Evolutionary conservation across 2,797 vertebrate genomes (phyloP).

Genomic region (Darevskia mixta): DNA sequence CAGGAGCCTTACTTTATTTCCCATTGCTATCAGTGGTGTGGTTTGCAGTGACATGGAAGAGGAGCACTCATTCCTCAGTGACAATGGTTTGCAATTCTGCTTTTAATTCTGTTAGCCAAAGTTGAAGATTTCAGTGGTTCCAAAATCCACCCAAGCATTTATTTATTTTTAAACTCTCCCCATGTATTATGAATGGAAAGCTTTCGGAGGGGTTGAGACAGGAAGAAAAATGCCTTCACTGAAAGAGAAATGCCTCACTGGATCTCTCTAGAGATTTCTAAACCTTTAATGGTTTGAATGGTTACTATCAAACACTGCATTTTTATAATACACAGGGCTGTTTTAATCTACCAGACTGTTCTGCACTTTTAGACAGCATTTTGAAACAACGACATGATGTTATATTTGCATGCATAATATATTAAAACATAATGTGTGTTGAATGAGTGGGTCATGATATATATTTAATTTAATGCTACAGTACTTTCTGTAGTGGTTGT

Average conservation of each 20-base stretch:
- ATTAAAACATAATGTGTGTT: constrained; percentile 56
- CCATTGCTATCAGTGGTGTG: no score
- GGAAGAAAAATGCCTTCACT: background rate
- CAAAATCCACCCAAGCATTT: background rate
- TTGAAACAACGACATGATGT: constrained; percentile 21
- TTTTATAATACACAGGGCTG: constrained; percentile 34
- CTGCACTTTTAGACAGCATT: constrained; percentile 45
- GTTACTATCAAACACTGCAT: constrained; percentile 25
- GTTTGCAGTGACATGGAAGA: no score
- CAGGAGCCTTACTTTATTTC: no score
- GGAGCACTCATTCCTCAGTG: background rate
- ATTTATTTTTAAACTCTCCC: background rate
- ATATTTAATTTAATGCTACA: constrained; percentile 68
- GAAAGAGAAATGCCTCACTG: background rate
- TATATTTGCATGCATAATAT: constrained; percentile 52
- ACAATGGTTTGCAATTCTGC: background rate
- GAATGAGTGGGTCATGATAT: constrained; percentile 54
- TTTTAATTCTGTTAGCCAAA: constrained; percentile 2
- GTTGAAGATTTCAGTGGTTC: background rate
- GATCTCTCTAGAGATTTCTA: background rate
- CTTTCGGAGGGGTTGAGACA: background rate
- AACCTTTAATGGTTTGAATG: background rate
- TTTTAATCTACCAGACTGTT: constrained; percentile 35
- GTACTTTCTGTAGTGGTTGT: constrained; percentile 59
- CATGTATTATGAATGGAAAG: background rate